Evolutionary conservation across 2,888 invertebrate species (phyloP).

Genomic region (Brenthis daphne): DNA sequence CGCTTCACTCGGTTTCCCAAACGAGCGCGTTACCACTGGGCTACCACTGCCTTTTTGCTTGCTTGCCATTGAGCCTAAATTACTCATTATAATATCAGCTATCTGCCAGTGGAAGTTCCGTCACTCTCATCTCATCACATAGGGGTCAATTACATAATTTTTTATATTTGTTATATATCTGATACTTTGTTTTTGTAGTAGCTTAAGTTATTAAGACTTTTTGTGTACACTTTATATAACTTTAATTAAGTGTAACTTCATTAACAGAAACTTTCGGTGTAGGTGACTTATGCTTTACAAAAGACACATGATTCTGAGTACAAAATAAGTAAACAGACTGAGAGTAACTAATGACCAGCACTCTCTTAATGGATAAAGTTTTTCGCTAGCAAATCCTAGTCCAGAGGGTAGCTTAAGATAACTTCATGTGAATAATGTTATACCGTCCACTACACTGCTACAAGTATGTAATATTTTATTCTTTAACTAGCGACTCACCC

Average conservation of each 20-base stretch:
- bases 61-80: too few species aligned
- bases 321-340: conserved; percentile 31
- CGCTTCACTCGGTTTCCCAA: too few species aligned
- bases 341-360: conserved; percentile 51
- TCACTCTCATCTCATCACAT: too few species aligned
- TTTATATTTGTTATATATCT: too few species aligned
- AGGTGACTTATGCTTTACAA: conserved; percentile 10
- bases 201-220: neutral
- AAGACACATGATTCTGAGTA: conserved; percentile 19
- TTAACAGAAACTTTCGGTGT: neutral
- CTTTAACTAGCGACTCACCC: too few species aligned
- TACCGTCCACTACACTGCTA: conserved; percentile 4
- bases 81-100: too few species aligned
- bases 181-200: neutral
- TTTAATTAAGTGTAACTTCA: neutral
- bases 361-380: conserved; percentile 70
- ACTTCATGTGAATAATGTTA: conserved; percentile 30
- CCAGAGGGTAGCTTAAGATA: conserved; percentile 47
- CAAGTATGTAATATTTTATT: neutral
- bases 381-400: conserved; percentile 66
- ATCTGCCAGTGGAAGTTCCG: too few species aligned
- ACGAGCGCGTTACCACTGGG: too few species aligned
- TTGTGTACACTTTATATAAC: neutral
- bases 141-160: too few species aligned
- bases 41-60: too few species aligned